A percentile compares a stretch with the other conserved stretches of the same genome.
These are phyloP conservation scores for Drosophila subpulchrella DNA, from an alignment of 1,140 invertebrate species.

Conservation along the genomic window DNA sequence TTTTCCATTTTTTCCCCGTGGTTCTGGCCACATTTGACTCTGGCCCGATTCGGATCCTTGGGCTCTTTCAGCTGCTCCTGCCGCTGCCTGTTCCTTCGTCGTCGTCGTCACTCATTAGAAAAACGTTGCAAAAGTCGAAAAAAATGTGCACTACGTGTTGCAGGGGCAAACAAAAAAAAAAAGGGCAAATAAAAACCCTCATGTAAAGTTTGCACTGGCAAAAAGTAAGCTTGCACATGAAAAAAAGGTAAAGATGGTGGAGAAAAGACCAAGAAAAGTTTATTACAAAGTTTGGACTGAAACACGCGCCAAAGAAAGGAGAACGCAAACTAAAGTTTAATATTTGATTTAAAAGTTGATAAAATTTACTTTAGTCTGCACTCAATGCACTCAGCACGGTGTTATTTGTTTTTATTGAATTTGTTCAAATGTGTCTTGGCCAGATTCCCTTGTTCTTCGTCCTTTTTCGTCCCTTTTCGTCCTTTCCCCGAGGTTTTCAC, in stretches of 20 bases:
- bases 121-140: slow-evolving; percentile 72
- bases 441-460: slow-evolving; percentile 3
- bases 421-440: slow-evolving; percentile 67
- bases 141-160: slow-evolving; percentile 78
- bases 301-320: slow-evolving; percentile 58
- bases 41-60: slow-evolving; percentile 15
- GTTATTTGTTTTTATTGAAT: slow-evolving; percentile 81
- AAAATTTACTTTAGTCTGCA: slow-evolving; percentile 79
- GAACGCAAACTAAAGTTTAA: slow-evolving; percentile 76
- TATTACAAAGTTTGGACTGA: slow-evolving; percentile 76
- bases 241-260: slow-evolving; percentile 25
- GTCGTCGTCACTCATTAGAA: slow-evolving; percentile 78
- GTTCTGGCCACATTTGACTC: slow-evolving; percentile 70
- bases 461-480: background rate
- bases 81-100: slow-evolving; percentile 25
- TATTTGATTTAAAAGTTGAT: slow-evolving; percentile 83
- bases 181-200: slow-evolving; percentile 39
- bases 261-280: slow-evolving; percentile 63
- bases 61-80: slow-evolving; percentile 18
- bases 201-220: slow-evolving; percentile 60
- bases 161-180: slow-evolving; percentile 16
- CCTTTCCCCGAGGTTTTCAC: slow-evolving; percentile 7
- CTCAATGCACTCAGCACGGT: slow-evolving; percentile 58
- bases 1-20: slow-evolving; percentile 37
- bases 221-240: slow-evolving; percentile 35